Conservation (phyloP, 2,888 invertebrate genomes). For the Asteroscopus sphinx region DNA sequence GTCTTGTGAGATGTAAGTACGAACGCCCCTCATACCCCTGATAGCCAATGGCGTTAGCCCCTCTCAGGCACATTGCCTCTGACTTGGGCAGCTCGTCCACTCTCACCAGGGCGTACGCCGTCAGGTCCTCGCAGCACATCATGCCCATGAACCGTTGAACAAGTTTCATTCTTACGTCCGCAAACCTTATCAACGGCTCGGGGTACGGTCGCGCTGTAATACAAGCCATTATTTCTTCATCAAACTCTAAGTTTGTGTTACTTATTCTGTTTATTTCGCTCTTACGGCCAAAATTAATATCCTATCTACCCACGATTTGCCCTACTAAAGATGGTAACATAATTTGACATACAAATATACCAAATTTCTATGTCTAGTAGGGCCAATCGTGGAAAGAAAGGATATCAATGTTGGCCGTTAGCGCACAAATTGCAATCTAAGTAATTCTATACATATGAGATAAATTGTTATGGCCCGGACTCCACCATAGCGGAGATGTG, state of each 20-base stretch:
- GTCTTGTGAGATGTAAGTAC: conserved; percentile 65
- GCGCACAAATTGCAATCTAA: no score
- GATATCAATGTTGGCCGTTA: no score
- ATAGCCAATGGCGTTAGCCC: conserved; percentile 68
- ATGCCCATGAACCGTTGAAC: conserved; percentile 73
- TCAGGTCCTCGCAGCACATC: conserved; percentile 81
- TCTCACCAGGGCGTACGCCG: conserved; percentile 73
- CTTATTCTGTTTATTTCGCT: not conserved
- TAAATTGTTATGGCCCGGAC: no score
- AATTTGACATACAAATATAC: no score
- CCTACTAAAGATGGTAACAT: no score
- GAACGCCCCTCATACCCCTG: conserved; percentile 68
- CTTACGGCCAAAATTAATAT: no score
- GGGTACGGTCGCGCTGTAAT: conserved; percentile 75
- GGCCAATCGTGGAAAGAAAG: no score
- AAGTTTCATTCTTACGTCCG: conserved; percentile 77
- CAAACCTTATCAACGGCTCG: conserved; percentile 70
- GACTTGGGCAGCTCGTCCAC: conserved; percentile 70
- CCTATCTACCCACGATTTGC: no score
- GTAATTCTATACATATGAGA: no score
- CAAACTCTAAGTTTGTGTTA: conserved; percentile 25
- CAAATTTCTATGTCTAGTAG: no score
- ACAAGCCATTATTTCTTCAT: conserved; percentile 18
- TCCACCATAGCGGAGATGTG: no score
- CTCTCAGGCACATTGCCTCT: conserved; percentile 67